Percentiles rank a stretch among this genome's conserved stretches.
These are phyloP conservation scores for Agonopterix heracliana DNA, from an alignment of 2,888 invertebrate genomes.

Conservation along the genomic window DNA sequence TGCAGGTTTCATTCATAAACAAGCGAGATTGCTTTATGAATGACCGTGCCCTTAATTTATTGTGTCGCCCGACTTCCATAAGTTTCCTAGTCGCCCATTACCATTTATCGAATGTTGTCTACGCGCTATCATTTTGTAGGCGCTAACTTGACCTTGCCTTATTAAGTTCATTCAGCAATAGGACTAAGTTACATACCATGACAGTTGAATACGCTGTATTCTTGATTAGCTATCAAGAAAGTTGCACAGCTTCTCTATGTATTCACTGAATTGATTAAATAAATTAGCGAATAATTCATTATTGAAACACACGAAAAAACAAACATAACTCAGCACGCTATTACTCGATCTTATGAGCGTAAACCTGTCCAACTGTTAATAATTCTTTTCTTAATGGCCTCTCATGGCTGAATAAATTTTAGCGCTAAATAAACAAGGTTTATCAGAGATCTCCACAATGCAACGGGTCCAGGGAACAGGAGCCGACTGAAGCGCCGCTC, in stretches of 20 bases:
- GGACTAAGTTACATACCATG: constrained; percentile 27
- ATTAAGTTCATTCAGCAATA: constrained; percentile 52
- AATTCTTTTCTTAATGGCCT: constrained; percentile 63
- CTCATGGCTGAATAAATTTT: constrained; percentile 65
- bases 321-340: constrained; percentile 40
- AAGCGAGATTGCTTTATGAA: constrained; percentile 64
- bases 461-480: constrained; percentile 55
- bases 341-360: constrained; percentile 51
- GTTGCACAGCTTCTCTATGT: too few relatives aligned
- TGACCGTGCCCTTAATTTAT: constrained; percentile 64
- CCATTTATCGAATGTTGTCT: constrained; percentile 62
- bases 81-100: constrained; percentile 60
- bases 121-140: constrained; percentile 46
- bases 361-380: constrained; percentile 61
- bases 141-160: constrained; percentile 51
- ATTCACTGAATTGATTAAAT: constrained; percentile 24
- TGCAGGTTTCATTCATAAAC: constrained; percentile 69
- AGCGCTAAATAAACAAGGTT: constrained; percentile 70
- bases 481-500: constrained; percentile 70
- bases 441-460: constrained; percentile 69
- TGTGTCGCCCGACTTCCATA: constrained; percentile 49
- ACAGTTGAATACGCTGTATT: constrained; percentile 1
- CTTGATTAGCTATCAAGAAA: not conserved
- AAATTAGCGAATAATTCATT: constrained; percentile 56
- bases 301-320: constrained; percentile 47